phyloP scores from a whole-genome alignment of 1,140 invertebrate species.

The Forficula auricularia region DNA sequence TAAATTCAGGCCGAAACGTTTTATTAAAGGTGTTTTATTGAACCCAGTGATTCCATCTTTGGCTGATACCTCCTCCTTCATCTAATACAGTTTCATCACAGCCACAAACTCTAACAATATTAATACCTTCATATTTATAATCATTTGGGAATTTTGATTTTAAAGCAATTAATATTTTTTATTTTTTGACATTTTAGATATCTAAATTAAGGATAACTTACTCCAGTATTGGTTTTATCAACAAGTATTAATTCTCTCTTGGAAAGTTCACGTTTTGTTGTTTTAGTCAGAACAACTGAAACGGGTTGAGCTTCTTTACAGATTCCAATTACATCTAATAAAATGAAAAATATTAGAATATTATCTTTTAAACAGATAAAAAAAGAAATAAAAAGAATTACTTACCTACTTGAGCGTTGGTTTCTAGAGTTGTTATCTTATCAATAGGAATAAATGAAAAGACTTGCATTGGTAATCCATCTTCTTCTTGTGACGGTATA shows the following conservation, averaged over 20 bases:
- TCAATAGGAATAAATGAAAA: constrained; percentile 69
- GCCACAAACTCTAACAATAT: too few relatives aligned
- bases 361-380: not conserved
- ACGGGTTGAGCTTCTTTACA: constrained; percentile 60
- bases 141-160: too few relatives aligned
- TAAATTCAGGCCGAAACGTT: too few relatives aligned
- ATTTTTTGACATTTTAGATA: too few relatives aligned
- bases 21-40: too few relatives aligned
- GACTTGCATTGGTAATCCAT: constrained; percentile 40
- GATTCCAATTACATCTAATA: constrained; percentile 77
- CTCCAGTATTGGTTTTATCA: constrained; percentile 62
- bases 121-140: too few relatives aligned
- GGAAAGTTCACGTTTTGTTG: constrained; percentile 62
- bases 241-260: constrained; percentile 80
- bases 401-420: constrained; percentile 54
- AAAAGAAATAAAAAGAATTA: too few relatives aligned
- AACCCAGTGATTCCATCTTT: too few relatives aligned
- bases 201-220: too few relatives aligned
- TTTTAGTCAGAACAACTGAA: constrained; percentile 47
- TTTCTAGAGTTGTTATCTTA: constrained; percentile 45
- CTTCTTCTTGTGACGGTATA: constrained; percentile 43
- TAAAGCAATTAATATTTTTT: too few relatives aligned
- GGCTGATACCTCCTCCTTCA: too few relatives aligned
- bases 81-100: too few relatives aligned
- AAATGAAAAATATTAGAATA: constrained; percentile 15